Evolutionary conservation across 1,140 invertebrate species (phyloP), one percentile per base, ranked within the genome.

Genomic region (Heliconius himera): DNA sequence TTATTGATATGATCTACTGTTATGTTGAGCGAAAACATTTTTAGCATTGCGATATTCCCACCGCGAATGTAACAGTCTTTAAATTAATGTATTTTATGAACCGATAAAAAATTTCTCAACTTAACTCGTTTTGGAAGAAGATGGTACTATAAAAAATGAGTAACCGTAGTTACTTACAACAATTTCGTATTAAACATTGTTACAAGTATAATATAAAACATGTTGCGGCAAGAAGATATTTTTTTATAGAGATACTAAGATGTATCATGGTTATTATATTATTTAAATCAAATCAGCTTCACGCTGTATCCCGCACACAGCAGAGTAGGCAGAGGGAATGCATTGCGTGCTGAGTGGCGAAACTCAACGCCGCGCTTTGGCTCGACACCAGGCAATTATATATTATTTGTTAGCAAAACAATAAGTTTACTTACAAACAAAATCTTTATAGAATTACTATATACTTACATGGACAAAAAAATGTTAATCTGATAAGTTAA

Each of bases 91-190:
- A 74, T 73, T 71, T 80, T 73, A 51, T 29, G 29, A 70, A 20
- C 49, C 54, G 51, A 66, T 73, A 71, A 79, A 77, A 81, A 73
- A 36, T 77, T 78, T 46, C 76, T 41, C 75, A 80, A 80, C 73
- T 80, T 54, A 41, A 49, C 79, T 77, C 36, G 72, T 74, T 82
- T 83, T 80, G 73, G 73, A 83, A 78, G 79, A 83, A 74, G 82
- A 81, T 78, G 56, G 79, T 66, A 66, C 56, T 56, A 70, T 76
- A 78, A 78, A 74, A 74, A 73, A 74, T 73, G n/a, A 20, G 22
- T 73, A 46, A 36, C 1, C 20, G 49, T 46, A 74, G 60, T 66
- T 66, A 29, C 26, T 26, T 66, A 29, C 22, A 56, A 56, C 54
- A n/a, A 60, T 60, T 22, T 60, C 54, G n/a, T 60, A 3, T 60